Evolutionary conservation across 2,113 vertebrate genomes (phyloP), one percentile per base, ranked within the genome.

Genomic region (Tragelaphus imberbis): DNA sequence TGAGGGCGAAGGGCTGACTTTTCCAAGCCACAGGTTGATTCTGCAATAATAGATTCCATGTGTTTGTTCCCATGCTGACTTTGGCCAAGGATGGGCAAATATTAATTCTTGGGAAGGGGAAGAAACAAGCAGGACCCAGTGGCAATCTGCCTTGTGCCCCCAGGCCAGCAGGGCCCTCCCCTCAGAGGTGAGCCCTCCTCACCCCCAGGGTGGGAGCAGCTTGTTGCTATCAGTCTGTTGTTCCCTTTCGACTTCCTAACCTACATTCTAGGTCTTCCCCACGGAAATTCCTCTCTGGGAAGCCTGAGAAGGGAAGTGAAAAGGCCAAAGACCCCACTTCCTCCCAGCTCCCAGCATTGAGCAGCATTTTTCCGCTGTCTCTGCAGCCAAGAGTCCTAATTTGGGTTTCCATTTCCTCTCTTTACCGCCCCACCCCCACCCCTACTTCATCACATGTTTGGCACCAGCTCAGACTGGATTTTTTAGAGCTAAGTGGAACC

Each of bases 1-100:
- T 13, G 49, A 94, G 86, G 77, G 84, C 79, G 40, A 61, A 49
- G 65, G 88, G 51, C 92, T 71, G 95, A 33, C 90, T 98, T 94
- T 96, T 97, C 97, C 94, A 98, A 98, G 97, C 98, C 98, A 95
- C 98, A 96, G 97, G 97, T 97, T 95, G 97, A 53, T 86, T 77
- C 81, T 87, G 92, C 96, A 53, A 25, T 98, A 98, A 98, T 97
- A 23, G 96, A 63, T 95, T 88, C 98, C 97, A 95, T 96, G 96
- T 98, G 98, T 97, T 96, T 56, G 87, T 92, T 55, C 90, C 94
- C 9, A 23, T 75, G 91, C 91, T 97, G 97, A 92, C 96, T 95
- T 95, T 98, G 98, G 97, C 97, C 79, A 82, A 49, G 87, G 30
- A 77, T 91, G 55, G 95, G 89, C 97, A 97, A 65, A 71, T 61